Percentiles rank a stretch among this genome's conserved stretches.
These are phyloP conservation scores for Cuniculus paca DNA, from an alignment of 2,797 vertebrate genomes.

Conservation along the genomic window DNA sequence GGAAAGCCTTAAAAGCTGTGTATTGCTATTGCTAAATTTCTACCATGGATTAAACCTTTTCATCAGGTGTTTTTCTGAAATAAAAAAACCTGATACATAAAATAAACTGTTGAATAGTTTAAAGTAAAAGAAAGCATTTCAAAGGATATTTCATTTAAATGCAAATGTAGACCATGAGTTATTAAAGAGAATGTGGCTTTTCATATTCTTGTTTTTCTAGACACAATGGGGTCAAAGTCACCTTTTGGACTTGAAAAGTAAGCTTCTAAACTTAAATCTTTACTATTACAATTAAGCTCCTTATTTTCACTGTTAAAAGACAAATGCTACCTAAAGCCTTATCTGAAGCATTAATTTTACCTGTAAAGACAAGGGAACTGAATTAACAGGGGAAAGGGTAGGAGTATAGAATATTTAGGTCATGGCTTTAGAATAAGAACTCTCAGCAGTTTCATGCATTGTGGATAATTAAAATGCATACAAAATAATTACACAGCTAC, in stretches of 20 bases:
- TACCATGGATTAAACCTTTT: slow-evolving; percentile 75
- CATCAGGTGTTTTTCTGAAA: slow-evolving; percentile 63
- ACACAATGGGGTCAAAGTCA: slow-evolving; percentile 79
- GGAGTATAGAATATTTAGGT: slow-evolving; percentile 44
- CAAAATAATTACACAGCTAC: slow-evolving; percentile 71
- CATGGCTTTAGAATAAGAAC: slow-evolving; percentile 51
- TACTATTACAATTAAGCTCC: slow-evolving; percentile 68
- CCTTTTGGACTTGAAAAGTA: slow-evolving; percentile 74
- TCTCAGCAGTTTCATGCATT: slow-evolving; percentile 58
- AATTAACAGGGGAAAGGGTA: slow-evolving; percentile 57
- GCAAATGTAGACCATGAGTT: slow-evolving; percentile 84
- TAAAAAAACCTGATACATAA: slow-evolving; percentile 77
- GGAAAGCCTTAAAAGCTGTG: slow-evolving; percentile 65
- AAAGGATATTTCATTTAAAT: slow-evolving; percentile 85
- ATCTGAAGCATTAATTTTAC: slow-evolving; percentile 62
- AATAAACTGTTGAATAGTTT: slow-evolving; percentile 72
- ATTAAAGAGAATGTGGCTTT: slow-evolving; percentile 80
- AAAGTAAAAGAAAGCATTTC: slow-evolving; percentile 70
- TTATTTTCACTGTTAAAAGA: slow-evolving; percentile 67
- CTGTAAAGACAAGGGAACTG: slow-evolving; percentile 57
- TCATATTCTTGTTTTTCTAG: slow-evolving; percentile 78
- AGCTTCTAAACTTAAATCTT: slow-evolving; percentile 72
- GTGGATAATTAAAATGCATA: slow-evolving; percentile 77
- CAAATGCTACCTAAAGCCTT: slow-evolving; percentile 63
- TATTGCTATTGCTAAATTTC: slow-evolving; percentile 45